Evolutionary conservation across 2,888 invertebrate species (phyloP), one percentile per base, ranked within the genome.

Genomic region (Xylocampa areola): DNA sequence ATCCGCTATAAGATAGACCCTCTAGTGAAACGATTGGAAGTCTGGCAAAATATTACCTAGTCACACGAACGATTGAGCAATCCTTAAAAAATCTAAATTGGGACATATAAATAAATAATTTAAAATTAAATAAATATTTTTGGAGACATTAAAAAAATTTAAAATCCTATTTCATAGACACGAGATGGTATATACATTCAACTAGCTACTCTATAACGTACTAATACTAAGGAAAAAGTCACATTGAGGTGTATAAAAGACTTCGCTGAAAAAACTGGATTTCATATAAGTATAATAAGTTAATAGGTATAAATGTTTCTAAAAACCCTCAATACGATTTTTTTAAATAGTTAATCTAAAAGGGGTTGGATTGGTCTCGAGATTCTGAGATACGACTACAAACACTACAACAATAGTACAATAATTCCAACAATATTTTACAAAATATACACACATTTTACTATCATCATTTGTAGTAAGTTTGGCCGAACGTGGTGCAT

Each of bases 341-440:
- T 76, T 74, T 81, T 80, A 76, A 77, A 89, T 89, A 90, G 86
- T 86, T 86, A 82, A 72, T 91, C 86, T 91, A 91, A 90, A 91
- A 90, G 86, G 86, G 84, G 82, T 89, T 86, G 86, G 82, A 85
- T 93, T 93, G 93, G 93, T 93, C 93, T 89, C 88, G 90, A 92
- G 88, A 91, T 89, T 92, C 86, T 85, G 89, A 88, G 85, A 89
- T 87, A 82, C 57, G 68, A 81, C 85, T 91, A 90, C 82, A 73
- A 82, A 84, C 66, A 79, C 86, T 90, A 90, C 85, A 87, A 88
- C 84, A 88, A 82, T 81, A 79, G 70, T 82, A 87, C 81, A 87
- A 74, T 81, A 77, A 64, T 80, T 84, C 86, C 82, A 91, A 91
- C 90, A 91, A 88, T 91, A 89, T 85, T 73, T 86, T 90, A 92